Evolutionary conservation across 2,888 invertebrate species (phyloP), one percentile per base, ranked within the genome.

Genomic region (Cataglyphis altisquamis): DNA sequence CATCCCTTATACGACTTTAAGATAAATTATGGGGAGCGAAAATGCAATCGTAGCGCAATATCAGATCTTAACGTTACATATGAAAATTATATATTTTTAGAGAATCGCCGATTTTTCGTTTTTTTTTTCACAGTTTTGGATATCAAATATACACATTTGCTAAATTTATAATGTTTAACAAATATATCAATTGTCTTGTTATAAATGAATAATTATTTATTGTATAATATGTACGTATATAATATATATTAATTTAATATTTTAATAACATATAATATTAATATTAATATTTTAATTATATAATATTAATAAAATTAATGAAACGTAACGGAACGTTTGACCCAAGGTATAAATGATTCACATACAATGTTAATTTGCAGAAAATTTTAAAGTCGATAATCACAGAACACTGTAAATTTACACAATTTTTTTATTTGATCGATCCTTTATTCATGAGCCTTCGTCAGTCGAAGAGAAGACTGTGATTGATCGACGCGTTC

Each of bases 281-380:
- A 73, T 73, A 18, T 18, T 48, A 52, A 77, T 67, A 39, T 77
- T 67, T 66, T 45, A 74, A 74, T 66, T 52, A 60, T 12, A 64
- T 25, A 25, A 9, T 62, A 62, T 18, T 41, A 60, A 73, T 73
- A 12, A 66, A 66, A 45, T 74, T 74, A 63, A 62, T 74, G 45
- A 21, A 57, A 32, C 15, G 15, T 10, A 41, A 74, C 15, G 45
- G 36, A 36, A n/a, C 15, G 15, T 45, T 64, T 64, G 25, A 29
- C 12, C 0, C 8, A 73, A n/a, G n/a, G 2, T 57, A 62, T 62
- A 73, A 73, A 73, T 73, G 9, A 18, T 57, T 67, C 48, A 25
- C 15, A 21, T 36, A 25, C 25, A 55, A 55, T 72, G 55, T 78
- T 36, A 60, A 60, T 8, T 39, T 8, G 57, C 8, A 10, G 2